phyloP scores from a whole-genome alignment of 2,888 invertebrate species.

The Seira sanloemensis region DNA sequence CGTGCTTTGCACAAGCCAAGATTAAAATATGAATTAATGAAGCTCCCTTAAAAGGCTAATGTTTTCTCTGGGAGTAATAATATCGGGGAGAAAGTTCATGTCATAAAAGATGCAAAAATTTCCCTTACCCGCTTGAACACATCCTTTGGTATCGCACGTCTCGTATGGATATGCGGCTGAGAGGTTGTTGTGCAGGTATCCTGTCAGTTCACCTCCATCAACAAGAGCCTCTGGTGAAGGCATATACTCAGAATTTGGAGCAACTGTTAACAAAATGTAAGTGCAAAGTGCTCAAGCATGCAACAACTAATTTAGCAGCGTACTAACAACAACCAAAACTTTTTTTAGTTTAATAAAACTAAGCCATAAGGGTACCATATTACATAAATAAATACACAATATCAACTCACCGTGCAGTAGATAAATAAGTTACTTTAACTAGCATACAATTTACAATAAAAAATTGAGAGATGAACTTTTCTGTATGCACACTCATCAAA shows the following conservation, averaged over 20 bases:
- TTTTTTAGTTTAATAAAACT: constrained; percentile 39
- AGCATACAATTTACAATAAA: constrained; percentile 9
- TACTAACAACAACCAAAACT: constrained; percentile 40
- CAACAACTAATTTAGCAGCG: constrained; percentile 49
- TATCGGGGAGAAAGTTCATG: too few relatives aligned
- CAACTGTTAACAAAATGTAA: constrained; percentile 72
- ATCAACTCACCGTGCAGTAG: constrained; percentile 29
- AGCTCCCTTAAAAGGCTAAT: too few relatives aligned
- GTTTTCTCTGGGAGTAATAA: too few relatives aligned
- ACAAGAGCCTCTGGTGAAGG: constrained; percentile 73
- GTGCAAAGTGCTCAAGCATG: constrained; percentile 74
- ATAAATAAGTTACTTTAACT: neutral
- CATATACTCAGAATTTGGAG: constrained; percentile 72
- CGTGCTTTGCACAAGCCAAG: too few relatives aligned
- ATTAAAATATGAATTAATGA: too few relatives aligned
- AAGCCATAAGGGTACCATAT: constrained; percentile 10
- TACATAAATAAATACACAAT: neutral
- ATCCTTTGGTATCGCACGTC: constrained; percentile 85
- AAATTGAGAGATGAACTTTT: neutral
- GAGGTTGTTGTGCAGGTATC: constrained; percentile 24
- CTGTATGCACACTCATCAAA: constrained; percentile 1
- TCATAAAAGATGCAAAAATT: neutral
- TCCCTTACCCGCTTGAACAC: constrained; percentile 84
- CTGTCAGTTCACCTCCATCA: constrained; percentile 56
- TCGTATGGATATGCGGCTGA: neutral